Conservation (phyloP, 2,888 invertebrate genomes). For the Azorinus chamasolen region DNA sequence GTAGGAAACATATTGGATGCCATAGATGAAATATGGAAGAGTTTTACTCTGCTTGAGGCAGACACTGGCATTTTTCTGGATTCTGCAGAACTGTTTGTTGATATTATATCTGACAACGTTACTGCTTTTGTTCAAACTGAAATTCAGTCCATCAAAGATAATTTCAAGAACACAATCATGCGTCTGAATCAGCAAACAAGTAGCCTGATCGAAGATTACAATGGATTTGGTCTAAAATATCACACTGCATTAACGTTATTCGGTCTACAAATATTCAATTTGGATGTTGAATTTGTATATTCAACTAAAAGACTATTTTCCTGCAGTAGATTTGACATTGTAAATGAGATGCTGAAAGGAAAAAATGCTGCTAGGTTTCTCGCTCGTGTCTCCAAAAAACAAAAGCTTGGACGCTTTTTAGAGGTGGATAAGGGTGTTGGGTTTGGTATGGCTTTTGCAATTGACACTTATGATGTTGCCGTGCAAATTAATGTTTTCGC, state of each 20-base stretch:
- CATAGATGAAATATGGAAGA: slow-evolving; percentile 8
- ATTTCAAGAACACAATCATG: background rate
- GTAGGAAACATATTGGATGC: too few species aligned
- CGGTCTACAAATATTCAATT: slow-evolving; percentile 24
- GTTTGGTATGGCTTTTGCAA: slow-evolving; percentile 30
- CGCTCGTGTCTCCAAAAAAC: slow-evolving; percentile 1
- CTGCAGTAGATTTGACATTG: slow-evolving; percentile 18
- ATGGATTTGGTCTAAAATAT: slow-evolving; percentile 49
- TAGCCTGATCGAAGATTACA: background rate
- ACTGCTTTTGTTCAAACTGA: slow-evolving; percentile 10
- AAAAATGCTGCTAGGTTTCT: slow-evolving; percentile 35
- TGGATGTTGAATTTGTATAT: slow-evolving; percentile 54
- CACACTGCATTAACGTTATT: slow-evolving; percentile 1
- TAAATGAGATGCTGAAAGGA: slow-evolving; percentile 35
- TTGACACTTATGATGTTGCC: slow-evolving; percentile 5
- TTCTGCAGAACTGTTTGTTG: slow-evolving; percentile 12
- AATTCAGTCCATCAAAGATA: slow-evolving; percentile 4
- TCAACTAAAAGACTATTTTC: slow-evolving; percentile 27
- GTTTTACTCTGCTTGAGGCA: background rate
- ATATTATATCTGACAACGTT: slow-evolving; percentile 7
- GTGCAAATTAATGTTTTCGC: slow-evolving; percentile 20
- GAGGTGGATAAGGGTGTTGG: slow-evolving; percentile 7
- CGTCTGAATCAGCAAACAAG: slow-evolving; percentile 5
- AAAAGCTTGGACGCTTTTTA: slow-evolving; percentile 26
- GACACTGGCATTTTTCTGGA: background rate